A percentile compares a stretch with the other conserved stretches of the same genome.
Evolutionary conservation across 2,113 vertebrate genomes (phyloP).

Genomic region (Psettodes erumei): DNA sequence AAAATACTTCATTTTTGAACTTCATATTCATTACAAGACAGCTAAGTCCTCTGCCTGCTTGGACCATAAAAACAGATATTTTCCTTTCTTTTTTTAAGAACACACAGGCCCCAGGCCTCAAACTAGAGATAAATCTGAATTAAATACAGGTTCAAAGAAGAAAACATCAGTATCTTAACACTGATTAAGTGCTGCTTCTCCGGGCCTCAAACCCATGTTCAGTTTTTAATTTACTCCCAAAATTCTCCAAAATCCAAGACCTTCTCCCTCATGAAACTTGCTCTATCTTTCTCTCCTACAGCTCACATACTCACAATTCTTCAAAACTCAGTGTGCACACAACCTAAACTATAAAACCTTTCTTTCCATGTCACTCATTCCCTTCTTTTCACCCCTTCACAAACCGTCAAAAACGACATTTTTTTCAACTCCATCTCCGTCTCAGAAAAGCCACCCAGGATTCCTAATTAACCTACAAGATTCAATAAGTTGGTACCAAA

Average conservation of each 20-base stretch:
- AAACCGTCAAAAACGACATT: conserved; percentile 56
- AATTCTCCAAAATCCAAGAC: not conserved
- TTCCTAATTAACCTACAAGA: not conserved
- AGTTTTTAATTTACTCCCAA: not conserved
- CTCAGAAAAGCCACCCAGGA: not conserved
- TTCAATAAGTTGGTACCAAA: not conserved
- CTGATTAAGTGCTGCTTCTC: conserved; percentile 23
- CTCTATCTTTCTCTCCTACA: conserved; percentile 43
- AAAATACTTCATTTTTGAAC: conserved; percentile 14
- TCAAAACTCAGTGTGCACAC: not conserved
- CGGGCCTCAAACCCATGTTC: not conserved
- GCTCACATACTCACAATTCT: not conserved
- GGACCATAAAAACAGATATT: conserved; percentile 65
- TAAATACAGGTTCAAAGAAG: conserved; percentile 55
- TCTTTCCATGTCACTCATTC: not conserved
- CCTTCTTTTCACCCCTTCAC: conserved; percentile 40
- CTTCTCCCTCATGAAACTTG: conserved; percentile 24
- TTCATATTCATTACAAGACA: conserved; percentile 37
- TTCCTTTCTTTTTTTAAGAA: conserved; percentile 18
- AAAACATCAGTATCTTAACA: conserved; percentile 7
- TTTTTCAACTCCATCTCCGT: conserved; percentile 17
- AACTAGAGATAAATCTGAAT: conserved; percentile 49
- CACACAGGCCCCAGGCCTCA: conserved; percentile 77
- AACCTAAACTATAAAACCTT: not conserved
- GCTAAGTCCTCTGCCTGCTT: conserved; percentile 79